Base-by-base conservation (phyloP, 2,888 invertebrate species). In the Drosophila mimica region DNA sequence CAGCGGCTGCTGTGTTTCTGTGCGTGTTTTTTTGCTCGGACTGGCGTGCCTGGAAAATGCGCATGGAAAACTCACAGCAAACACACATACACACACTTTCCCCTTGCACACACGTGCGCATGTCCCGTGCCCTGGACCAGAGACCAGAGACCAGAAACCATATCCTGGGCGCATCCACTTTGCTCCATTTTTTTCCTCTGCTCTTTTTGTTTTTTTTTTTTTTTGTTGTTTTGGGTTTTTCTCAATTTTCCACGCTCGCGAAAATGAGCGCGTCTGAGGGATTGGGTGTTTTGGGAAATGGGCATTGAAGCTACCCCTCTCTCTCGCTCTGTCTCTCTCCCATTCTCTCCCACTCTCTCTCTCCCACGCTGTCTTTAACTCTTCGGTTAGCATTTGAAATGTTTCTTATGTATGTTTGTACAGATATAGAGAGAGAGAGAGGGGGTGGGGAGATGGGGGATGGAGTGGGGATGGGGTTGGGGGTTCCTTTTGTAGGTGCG, bases 161-260 rank as follows among this genome's bases (percentile, higher is more conserved):
- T n/a, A 49, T 34, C 31, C 30, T 11, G 34, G 33, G 57, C 67
- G 66, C 73, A 70, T 64, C 69, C 31, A 43, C 40, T 46, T 33
- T 79, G 77, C 75, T 83, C 70, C 78, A 83, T 80, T 78, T 83
- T 81, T 75, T 71, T 34, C 8, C 28, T 31, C 17, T 15, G 25
- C 46, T 25, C 25, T 70, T 73, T 71, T 67, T 68, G 63, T 28
- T 67, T 68, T 65, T 28, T 28, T 67, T 68, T 65, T 28, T 34
- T 53, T 28, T 40, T 52, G 25, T 48, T 25, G 43, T 52, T 69
- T 65, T 46, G 46, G 20, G 25, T 63, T 74, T 63, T 71, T 65
- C 69, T 88, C 79, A 75, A 77, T 84, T 87, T 85, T 89, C 77
- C 83, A 88, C 78, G 89, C 89, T 87, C 87, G 87, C 87, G 89